phyloP scores from a whole-genome alignment of 23 tunicate species.

The Clavelina lepadiformis region DNA sequence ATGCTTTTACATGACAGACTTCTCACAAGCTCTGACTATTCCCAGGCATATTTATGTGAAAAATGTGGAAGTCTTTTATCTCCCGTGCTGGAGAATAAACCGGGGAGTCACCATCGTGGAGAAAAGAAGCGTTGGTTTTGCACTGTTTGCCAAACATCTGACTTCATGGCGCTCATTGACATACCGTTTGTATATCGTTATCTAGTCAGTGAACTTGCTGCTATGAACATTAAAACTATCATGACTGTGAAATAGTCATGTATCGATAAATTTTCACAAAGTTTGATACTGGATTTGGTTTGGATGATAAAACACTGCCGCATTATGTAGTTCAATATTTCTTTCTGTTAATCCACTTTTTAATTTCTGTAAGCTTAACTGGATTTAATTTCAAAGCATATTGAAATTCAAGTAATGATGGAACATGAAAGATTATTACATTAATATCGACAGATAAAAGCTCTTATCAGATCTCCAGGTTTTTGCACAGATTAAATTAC shows the following conservation, averaged over 20 bases:
- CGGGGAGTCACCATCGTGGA: not conserved
- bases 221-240: constrained; percentile 76
- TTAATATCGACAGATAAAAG: too few relatives aligned
- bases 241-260: constrained; percentile 34
- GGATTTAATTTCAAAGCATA: too few relatives aligned
- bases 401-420: too few relatives aligned
- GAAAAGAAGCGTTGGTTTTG: constrained; percentile 36
- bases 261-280: too few relatives aligned
- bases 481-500: too few relatives aligned
- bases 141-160: constrained; percentile 31
- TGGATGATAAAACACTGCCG: too few relatives aligned
- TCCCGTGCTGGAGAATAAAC: constrained; percentile 9
- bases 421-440: too few relatives aligned
- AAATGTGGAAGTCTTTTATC: constrained; percentile 75
- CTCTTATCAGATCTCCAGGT: too few relatives aligned
- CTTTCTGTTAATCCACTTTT: too few relatives aligned
- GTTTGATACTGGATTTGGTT: too few relatives aligned
- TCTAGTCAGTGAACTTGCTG: constrained; percentile 76
- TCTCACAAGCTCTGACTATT: constrained; percentile 44
- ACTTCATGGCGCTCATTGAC: constrained; percentile 39
- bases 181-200: constrained; percentile 76
- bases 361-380: too few relatives aligned
- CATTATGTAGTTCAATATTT: too few relatives aligned
- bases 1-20: constrained; percentile 67
- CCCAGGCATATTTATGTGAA: constrained; percentile 59